A percentile compares a stretch with the other conserved stretches of the same genome.
These are phyloP conservation scores for Danionella dracula DNA, from an alignment of 2,797 vertebrate species.

Conservation along the genomic window DNA sequence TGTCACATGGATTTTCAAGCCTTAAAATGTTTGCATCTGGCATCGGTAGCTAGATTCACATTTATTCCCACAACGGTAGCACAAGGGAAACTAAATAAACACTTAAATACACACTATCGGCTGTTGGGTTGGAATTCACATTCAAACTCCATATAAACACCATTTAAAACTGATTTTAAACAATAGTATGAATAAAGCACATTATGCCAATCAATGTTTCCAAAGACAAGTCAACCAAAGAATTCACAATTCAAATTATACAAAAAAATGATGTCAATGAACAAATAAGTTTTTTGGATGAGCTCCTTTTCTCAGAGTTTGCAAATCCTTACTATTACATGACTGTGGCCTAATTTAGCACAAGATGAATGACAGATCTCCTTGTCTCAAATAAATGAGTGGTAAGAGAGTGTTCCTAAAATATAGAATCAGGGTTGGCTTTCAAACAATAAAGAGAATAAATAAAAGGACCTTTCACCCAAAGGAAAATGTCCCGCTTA, in stretches of 20 bases:
- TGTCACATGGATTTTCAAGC: no score
- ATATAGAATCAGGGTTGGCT: conserved; percentile 34
- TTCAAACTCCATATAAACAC: no score
- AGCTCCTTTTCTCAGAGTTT: conserved; percentile 1
- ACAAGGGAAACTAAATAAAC: no score
- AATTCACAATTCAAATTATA: neutral
- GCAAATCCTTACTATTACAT: conserved; percentile 5
- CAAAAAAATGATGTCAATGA: neutral
- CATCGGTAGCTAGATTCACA: no score
- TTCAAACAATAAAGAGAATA: conserved; percentile 63
- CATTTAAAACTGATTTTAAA: no score
- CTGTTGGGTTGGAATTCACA: no score
- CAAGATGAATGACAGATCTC: neutral
- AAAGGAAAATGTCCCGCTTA: conserved; percentile 63
- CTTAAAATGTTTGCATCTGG: no score
- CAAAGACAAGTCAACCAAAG: neutral
- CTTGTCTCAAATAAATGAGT: conserved; percentile 23
- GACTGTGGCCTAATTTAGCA: conserved; percentile 2
- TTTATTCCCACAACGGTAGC: no score
- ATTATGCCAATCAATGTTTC: neutral
- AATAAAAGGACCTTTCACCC: conserved; percentile 57
- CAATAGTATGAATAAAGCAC: no score
- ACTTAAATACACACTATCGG: no score
- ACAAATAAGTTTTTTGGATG: neutral
- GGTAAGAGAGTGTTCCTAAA: conserved; percentile 9